A percentile compares a stretch with the other conserved stretches of the same genome.
Evolutionary conservation across 2,888 invertebrate species (phyloP).

Genomic region (Melanostoma mellinum): DNA sequence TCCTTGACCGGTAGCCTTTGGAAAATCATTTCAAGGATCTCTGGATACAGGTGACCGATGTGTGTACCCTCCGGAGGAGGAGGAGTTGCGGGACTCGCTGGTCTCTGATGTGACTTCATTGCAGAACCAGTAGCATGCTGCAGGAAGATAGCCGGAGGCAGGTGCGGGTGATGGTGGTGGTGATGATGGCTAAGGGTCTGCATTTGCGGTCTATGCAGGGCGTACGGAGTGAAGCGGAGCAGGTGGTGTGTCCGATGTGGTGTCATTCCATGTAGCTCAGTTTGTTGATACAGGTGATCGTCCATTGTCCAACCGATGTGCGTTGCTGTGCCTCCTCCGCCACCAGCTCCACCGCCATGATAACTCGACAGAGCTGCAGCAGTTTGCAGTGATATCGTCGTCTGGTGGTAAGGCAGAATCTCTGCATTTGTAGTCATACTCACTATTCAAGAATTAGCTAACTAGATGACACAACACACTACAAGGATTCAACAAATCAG

Average conservation of each 20-base stretch:
- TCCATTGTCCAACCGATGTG: conserved; percentile 78
- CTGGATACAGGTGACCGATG: conserved; percentile 94
- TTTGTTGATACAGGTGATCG: conserved; percentile 81
- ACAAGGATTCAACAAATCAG: conserved; percentile 20
- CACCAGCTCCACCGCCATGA: conserved; percentile 77
- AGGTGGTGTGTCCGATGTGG: conserved; percentile 80
- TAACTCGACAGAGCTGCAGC: conserved; percentile 80
- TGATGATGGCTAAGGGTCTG: conserved; percentile 79
- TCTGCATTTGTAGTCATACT: conserved; percentile 81
- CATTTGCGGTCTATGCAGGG: conserved; percentile 85
- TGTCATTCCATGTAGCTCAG: conserved; percentile 81
- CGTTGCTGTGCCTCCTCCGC: conserved; percentile 76
- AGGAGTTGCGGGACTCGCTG: conserved; percentile 81
- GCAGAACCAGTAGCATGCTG: conserved; percentile 73
- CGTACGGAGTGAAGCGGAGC: conserved; percentile 84
- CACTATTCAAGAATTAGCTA: conserved; percentile 33
- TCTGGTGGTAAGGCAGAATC: conserved; percentile 81
- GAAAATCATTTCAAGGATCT: conserved; percentile 95
- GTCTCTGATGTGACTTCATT: conserved; percentile 74
- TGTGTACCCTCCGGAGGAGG: conserved; percentile 86
- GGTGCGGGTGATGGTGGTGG: conserved; percentile 78
- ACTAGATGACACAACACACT: conserved; percentile 26
- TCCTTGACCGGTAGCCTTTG: conserved; percentile 93
- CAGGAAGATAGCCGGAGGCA: conserved; percentile 60
- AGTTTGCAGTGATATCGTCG: conserved; percentile 80